Base-by-base conservation (phyloP, 2,797 vertebrate species). In the Chelon labrosus region DNA sequence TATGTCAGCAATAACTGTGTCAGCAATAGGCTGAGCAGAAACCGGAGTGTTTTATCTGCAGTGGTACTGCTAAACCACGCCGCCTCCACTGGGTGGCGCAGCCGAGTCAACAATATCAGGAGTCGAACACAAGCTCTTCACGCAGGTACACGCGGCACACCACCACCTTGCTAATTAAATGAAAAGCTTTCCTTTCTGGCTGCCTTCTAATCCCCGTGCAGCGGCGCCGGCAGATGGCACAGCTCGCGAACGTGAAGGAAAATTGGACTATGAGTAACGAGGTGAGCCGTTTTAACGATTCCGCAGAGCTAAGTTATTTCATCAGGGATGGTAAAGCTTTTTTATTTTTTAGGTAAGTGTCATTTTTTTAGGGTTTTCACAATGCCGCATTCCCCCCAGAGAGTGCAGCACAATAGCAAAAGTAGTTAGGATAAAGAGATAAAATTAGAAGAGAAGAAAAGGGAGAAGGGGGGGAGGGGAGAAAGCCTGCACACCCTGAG, bases 141-240 rank as follows among this genome's bases (percentile, higher is more conserved):
- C 64, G 77, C 85, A 86, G 79, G 84, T 82, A 82, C 73, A 74
- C 6, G 49, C 84, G 69, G 7, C 75, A 44, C 35, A 46, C 75
- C 73, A 84, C 80, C 78, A 83, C 82, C 84, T 72, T 27, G 74
- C 85, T 92, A 92, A 94, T 94, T 89, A 93, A 92, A 91, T 71
- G 75, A 85, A 87, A 88, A 81, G 71, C 75, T 87, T 87, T 85
- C 78, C 70, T 81, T 88, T 80, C 85, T 82, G 42, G 79, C 84
- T 70, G 84, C 78, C 10, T 85, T 37, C 65, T 58, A 80, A 73
- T 87, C 88, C 84, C 77, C n/a, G 12, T 4, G 79, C 59, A 22
- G 63, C 80, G 44, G 70, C 68, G 8, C 72, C 19, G 52, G 80
- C 91, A 93, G 89, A 93, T 90, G 92, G 84, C 73, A 60, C 4